Evolutionary conservation across 2,888 invertebrate genomes (phyloP).

Genomic region (Patella caerulea): DNA sequence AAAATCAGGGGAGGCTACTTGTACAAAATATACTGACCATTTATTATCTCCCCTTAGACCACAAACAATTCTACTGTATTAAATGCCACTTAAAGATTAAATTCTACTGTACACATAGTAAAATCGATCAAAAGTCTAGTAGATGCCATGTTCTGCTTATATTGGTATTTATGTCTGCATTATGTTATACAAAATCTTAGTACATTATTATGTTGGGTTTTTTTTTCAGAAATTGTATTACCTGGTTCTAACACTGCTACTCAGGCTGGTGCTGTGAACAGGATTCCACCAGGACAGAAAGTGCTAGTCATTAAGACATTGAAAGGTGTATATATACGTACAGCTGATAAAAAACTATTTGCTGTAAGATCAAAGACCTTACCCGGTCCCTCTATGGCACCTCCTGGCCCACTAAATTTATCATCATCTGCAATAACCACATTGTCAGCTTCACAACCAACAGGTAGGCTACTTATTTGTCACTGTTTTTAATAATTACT

Average conservation of each 20-base stretch:
- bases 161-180: too few species aligned
- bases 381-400: constrained; percentile 8
- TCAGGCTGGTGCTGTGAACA: constrained; percentile 83
- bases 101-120: too few species aligned
- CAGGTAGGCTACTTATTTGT: neutral
- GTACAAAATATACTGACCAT: too few species aligned
- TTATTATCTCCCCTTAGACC: too few species aligned
- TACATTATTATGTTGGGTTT: constrained; percentile 38
- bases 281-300: constrained; percentile 92
- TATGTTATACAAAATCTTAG: neutral
- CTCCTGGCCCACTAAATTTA: constrained; percentile 3
- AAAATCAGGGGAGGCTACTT: too few species aligned
- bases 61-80: too few species aligned
- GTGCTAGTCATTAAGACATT: constrained; percentile 95
- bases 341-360: constrained; percentile 94
- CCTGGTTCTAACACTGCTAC: constrained; percentile 90
- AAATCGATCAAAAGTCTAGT: too few species aligned
- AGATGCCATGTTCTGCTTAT: too few species aligned
- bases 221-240: constrained; percentile 66
- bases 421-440: constrained; percentile 8
- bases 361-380: constrained; percentile 77
- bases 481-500: too few species aligned
- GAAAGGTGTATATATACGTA: constrained; percentile 95
- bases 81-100: too few species aligned
- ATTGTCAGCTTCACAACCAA: constrained; percentile 6